Conservation (phyloP, 23 tunicate species). For the Trididemnum nubilum region DNA sequence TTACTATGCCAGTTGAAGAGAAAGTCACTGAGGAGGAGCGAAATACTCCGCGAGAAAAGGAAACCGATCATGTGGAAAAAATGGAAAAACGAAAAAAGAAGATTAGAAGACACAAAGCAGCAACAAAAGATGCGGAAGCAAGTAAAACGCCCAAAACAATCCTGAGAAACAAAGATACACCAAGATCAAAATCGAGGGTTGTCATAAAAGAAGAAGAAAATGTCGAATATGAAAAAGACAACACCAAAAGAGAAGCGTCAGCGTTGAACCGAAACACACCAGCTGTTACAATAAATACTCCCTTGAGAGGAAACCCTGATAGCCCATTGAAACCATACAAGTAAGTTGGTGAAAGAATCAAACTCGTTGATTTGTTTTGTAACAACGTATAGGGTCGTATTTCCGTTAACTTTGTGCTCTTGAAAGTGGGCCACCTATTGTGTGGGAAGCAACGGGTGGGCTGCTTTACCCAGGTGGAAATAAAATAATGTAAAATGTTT, state of each 20-base stretch:
- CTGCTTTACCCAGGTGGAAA: too few relatives aligned
- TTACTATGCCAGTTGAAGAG: slow-evolving; percentile 5
- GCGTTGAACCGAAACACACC: slow-evolving; percentile 44
- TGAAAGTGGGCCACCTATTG: too few relatives aligned
- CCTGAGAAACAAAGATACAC: slow-evolving; percentile 53
- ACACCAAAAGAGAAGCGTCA: background rate
- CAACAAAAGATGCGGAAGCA: slow-evolving; percentile 6
- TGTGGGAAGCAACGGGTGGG: too few relatives aligned
- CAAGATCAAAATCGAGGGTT: slow-evolving; percentile 48
- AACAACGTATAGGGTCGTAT: too few relatives aligned
- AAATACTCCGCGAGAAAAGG: background rate
- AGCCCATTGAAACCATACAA: slow-evolving; percentile 91
- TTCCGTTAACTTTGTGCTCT: too few relatives aligned
- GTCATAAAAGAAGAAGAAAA: slow-evolving; percentile 45
- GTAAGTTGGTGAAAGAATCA: slow-evolving; percentile 34
- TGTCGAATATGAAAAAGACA: background rate
- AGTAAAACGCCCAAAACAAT: slow-evolving; percentile 46
- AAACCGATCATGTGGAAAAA: background rate
- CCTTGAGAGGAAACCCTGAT: slow-evolving; percentile 68
- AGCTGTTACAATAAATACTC: slow-evolving; percentile 61
- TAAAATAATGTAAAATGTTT: too few relatives aligned
- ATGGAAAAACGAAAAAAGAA: slow-evolving; percentile 16
- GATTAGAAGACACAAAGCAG: background rate
- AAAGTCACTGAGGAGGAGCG: background rate
- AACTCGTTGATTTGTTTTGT: background rate